A percentile compares a stretch with the other conserved stretches of the same genome.
These are phyloP conservation scores for Zalophus californianus DNA, from an alignment of 2,797 vertebrate species.

Conservation along the genomic window DNA sequence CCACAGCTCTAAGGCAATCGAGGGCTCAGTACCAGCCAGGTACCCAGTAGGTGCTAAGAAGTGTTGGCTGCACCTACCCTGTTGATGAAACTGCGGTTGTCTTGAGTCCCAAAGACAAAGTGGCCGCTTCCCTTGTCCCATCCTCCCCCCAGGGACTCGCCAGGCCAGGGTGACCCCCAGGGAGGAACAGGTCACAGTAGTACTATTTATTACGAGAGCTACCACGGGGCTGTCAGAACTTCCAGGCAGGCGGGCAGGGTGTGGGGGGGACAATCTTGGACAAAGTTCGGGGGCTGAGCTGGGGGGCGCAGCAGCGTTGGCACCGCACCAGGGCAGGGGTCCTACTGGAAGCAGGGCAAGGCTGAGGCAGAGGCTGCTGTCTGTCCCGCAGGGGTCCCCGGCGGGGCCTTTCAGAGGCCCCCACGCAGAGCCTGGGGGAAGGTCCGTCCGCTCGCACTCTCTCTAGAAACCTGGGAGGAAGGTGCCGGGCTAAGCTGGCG, in stretches of 20 bases:
- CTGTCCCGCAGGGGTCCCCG: neutral
- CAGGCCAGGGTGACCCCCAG: neutral
- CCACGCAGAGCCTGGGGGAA: neutral
- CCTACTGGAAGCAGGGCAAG: neutral
- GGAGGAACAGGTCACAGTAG: neutral
- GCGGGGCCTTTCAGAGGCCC: neutral
- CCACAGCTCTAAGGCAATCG: neutral
- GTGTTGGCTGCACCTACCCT: neutral
- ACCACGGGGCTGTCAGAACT: neutral
- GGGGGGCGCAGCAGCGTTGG: neutral
- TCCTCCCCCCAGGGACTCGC: neutral
- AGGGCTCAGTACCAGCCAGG: neutral
- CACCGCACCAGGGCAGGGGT: accelerated
- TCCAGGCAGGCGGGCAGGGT: neutral
- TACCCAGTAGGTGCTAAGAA: neutral
- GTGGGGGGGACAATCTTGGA: neutral
- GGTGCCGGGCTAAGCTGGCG: neutral
- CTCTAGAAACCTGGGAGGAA: slow-evolving; percentile 23
- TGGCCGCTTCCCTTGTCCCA: neutral
- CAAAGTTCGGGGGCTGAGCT: neutral
- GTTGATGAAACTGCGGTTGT: neutral
- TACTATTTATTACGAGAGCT: slow-evolving; percentile 47
- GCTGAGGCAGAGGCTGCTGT: neutral
- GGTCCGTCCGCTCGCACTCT: neutral
- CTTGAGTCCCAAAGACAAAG: neutral